Percentiles rank a stretch among this genome's conserved stretches.
Evolutionary conservation across 2,113 vertebrate genomes (phyloP).

Genomic region (Cariama cristata): DNA sequence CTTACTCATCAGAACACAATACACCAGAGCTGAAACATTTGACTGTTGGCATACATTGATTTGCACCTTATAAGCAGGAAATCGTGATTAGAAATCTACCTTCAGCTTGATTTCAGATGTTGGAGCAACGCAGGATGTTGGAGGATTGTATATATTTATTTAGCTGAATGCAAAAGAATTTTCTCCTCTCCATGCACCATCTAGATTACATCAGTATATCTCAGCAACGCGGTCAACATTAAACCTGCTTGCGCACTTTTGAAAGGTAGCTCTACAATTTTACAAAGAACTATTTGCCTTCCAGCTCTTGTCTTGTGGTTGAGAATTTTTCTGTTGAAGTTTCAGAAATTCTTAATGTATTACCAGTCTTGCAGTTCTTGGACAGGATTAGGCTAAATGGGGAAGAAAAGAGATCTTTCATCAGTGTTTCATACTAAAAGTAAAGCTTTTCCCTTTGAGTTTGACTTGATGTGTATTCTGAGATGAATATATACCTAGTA

Average conservation of each 20-base stretch:
- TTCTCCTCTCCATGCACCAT: not conserved
- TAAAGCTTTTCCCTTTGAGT: not conserved
- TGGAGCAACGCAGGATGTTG: not conserved
- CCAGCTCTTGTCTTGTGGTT: not conserved
- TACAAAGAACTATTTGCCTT: not conserved
- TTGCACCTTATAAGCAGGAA: not conserved
- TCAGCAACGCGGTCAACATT: not conserved
- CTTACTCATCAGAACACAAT: slow-evolving; percentile 49
- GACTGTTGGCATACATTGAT: not conserved
- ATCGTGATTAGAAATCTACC: slow-evolving; percentile 2
- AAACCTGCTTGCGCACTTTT: not conserved
- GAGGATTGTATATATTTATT: not conserved
- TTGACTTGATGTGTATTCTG: not conserved
- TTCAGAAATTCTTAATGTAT: not conserved
- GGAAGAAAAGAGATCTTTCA: not conserved
- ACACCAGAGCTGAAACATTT: slow-evolving; percentile 25
- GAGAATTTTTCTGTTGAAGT: not conserved
- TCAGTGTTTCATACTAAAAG: not conserved
- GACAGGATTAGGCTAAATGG: not conserved
- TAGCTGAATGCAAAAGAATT: not conserved
- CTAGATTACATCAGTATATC: not conserved
- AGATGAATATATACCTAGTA: not conserved
- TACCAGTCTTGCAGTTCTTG: not conserved
- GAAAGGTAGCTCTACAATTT: not conserved
- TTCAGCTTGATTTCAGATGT: not conserved